A percentile compares a stretch with the other conserved stretches of the same genome.
Conservation (phyloP, 2,113 vertebrate genomes). For the Phycodurus eques region DNA sequence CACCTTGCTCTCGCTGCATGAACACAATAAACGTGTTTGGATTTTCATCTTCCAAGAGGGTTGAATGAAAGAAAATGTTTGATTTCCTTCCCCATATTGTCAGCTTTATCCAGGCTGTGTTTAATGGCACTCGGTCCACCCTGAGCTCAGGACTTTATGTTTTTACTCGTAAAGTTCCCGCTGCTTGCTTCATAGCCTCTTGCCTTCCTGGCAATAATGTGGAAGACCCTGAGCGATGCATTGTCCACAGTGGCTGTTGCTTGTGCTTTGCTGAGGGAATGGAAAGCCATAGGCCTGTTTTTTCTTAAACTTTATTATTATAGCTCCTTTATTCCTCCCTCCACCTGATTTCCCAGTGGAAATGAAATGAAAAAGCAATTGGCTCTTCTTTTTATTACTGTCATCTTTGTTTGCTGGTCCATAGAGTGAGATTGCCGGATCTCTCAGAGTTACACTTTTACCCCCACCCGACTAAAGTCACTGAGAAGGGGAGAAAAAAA, state of each 20-base stretch:
- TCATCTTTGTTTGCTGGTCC: slow-evolving; percentile 72
- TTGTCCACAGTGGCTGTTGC: slow-evolving; percentile 45
- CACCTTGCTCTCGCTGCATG: slow-evolving; percentile 2
- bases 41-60: slow-evolving; percentile 7
- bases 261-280: slow-evolving; percentile 63
- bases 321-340: slow-evolving; percentile 71
- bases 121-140: not conserved
- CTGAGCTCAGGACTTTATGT: slow-evolving; percentile 8
- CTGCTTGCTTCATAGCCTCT: slow-evolving; percentile 25
- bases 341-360: slow-evolving; percentile 73
- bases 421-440: slow-evolving; percentile 69
- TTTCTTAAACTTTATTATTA: slow-evolving; percentile 79
- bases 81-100: not conserved
- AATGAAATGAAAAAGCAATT: slow-evolving; percentile 76
- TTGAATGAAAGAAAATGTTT: slow-evolving; percentile 2
- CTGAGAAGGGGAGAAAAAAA: slow-evolving; percentile 18
- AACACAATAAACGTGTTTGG: not conserved
- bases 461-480: slow-evolving; percentile 51
- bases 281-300: slow-evolving; percentile 64
- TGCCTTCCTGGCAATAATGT: slow-evolving; percentile 47
- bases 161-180: slow-evolving; percentile 8
- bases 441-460: slow-evolving; percentile 66
- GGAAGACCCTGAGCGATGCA: slow-evolving; percentile 51
- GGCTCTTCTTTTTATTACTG: slow-evolving; percentile 76
- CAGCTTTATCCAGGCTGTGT: slow-evolving; percentile 1